Evolutionary conservation across 2,888 invertebrate genomes (phyloP).

Genomic region (Synanthedon myopaeformis): DNA sequence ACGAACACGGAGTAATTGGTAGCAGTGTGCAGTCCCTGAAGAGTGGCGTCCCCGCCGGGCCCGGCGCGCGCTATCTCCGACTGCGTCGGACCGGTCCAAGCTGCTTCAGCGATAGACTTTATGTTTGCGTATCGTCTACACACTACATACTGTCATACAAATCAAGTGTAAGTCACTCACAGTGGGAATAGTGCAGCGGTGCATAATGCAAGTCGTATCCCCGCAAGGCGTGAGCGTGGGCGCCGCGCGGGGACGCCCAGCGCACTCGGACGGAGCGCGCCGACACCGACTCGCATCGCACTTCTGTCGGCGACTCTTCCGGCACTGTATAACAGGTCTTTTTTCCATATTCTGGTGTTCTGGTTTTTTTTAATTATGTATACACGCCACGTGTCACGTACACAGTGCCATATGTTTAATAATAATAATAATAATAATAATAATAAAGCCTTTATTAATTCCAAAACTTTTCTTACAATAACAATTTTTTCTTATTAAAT

Average conservation of each 20-base stretch:
- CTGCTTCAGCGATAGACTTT: slow-evolving; percentile 4
- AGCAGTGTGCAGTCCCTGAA: slow-evolving; percentile 80
- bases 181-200: slow-evolving; percentile 36
- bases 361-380: too few relatives aligned
- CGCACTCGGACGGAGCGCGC: slow-evolving; percentile 80
- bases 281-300: slow-evolving; percentile 76
- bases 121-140: too few relatives aligned
- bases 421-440: too few relatives aligned
- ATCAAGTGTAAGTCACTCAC: slow-evolving; percentile 17
- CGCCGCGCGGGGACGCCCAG: slow-evolving; percentile 72
- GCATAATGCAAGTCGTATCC: slow-evolving; percentile 86
- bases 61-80: slow-evolving; percentile 10
- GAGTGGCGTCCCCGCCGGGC: slow-evolving; percentile 69
- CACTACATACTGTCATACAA: slow-evolving; percentile 1
- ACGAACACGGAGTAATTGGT: slow-evolving; percentile 88
- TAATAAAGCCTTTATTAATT: too few relatives aligned
- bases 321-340: slow-evolving; percentile 62
- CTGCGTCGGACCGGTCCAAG: slow-evolving; percentile 15
- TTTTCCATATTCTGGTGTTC: too few relatives aligned
- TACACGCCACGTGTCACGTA: too few relatives aligned
- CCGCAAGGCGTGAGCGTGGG: slow-evolving; percentile 73
- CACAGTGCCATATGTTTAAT: too few relatives aligned
- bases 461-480: too few relatives aligned
- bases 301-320: slow-evolving; percentile 75
- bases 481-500: too few relatives aligned